Base-by-base conservation (phyloP, 2,797 vertebrate species). In the Phrynocephalus vlangalii region DNA sequence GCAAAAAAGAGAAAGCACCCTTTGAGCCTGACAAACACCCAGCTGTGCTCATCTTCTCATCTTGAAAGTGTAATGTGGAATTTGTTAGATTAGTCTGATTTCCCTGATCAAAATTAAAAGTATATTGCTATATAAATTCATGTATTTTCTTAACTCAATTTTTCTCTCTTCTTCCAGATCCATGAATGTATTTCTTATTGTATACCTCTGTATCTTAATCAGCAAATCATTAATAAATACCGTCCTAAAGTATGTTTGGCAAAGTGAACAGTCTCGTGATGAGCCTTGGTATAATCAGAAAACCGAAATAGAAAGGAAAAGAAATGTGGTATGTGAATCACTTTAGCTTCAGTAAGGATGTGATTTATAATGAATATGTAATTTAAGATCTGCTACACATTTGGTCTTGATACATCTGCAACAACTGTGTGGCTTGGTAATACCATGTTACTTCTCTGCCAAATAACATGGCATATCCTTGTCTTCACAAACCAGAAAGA, bases 131-230 rank as follows among this genome's bases (percentile, higher is more conserved):
- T 77, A 72, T 66, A n/a, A 24, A 68, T 26, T 22, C 38, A 48
- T 77, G 67, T 9, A 33, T 85, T 70, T 20, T 6, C 33, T n/a
- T 85, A 71, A 75, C 50, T 22, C 38, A 48, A 48, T 48, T 15
- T 60, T 16, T 75, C 80, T 28, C 48, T 26, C 83, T 50, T 71
- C 10, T 90, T 92, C 28, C 87, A 99, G 98, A 94, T 99, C 99
- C 16, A 99, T 99, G 99, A 99, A 99, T 82, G 96, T 97, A 44
- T 99, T 98, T 96, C 97, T 99, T 92, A 91, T 99, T 76, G 98
- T 99, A 79, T 99, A 99, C 96, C 97, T 99, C 91, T 99, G 98
- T 94, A 99, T 99, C 89, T 98, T 99, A 71, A 97, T 99, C 96
- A 97, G 98, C 94, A 99, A 99, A 96, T 98, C 99, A 16, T 76